Evolutionary conservation across 2,113 vertebrate genomes (phyloP), one percentile per base, ranked within the genome.

Genomic region (Toxotes jaculatrix): DNA sequence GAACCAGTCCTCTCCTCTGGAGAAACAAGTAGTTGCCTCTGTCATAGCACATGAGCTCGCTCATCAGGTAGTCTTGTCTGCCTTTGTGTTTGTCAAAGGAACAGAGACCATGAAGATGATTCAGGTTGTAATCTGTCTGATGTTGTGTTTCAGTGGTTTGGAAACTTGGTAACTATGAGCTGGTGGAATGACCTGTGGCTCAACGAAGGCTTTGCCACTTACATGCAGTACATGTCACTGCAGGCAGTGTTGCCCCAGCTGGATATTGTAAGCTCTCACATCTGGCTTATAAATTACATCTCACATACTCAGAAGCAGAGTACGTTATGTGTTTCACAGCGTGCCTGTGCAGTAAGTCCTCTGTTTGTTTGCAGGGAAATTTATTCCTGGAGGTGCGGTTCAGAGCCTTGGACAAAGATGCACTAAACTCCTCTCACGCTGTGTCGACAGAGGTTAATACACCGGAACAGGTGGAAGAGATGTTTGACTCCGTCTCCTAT

Each of bases 141-240:
- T 82, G 12, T 17, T 85, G 7, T 84, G 27, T 88, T 56, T 0
- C 82, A 99, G 98, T 99, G 98, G 98, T 99, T 99, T 95, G 98
- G 98, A 74, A 98, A 99, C 88, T 87, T 98, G 65, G 98, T 99
- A 36, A 99, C 98, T 36, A 98, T 99, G 97, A 93, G 95, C 36
- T 99, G 98, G 98, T 99, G 98, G 98, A 97, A 96, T 4, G 97
- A 99, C 91, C 92, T 99, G 16, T 99, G 98, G 98, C 93, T 99
- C 57, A 99, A 98, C 79, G 98, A 99, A 93, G 98, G 98, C 68
- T 98, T 99, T 94, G 98, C 98, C 14, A 98, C 98, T 0, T 99
- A 97, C 88, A 98, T 98, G 97, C 96, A 98, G 87, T 97, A 96
- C 84, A 95, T 93, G 38, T 97, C 97, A 17, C 92, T 99, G 90